These are phyloP conservation scores for Leptosomus discolor DNA, from an alignment of 2,113 vertebrate genomes.

Conservation along the genomic window DNA sequence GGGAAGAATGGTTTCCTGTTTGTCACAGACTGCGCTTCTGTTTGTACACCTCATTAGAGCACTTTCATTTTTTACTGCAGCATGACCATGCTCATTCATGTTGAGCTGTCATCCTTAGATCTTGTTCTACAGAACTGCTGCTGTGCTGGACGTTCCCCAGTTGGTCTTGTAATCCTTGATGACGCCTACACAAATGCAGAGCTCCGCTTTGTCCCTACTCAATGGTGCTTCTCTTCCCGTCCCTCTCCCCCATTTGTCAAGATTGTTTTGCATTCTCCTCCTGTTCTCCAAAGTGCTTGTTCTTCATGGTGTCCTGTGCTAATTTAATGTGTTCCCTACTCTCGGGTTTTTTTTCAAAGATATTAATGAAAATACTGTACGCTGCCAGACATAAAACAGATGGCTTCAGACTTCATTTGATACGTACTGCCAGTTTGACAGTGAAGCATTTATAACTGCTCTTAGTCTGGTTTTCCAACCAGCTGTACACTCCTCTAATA, in stretches of 20 bases:
- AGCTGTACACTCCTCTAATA: conserved; percentile 25
- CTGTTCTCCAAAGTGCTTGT: neutral
- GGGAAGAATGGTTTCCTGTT: conserved; percentile 27
- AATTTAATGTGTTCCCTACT: conserved; percentile 42
- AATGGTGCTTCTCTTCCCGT: neutral
- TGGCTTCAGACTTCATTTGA: conserved; percentile 65
- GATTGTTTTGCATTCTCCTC: conserved; percentile 33
- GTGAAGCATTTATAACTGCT: conserved; percentile 56
- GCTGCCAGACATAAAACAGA: conserved; percentile 64
- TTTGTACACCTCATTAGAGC: neutral
- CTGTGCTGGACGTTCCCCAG: neutral
- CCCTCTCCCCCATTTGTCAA: neutral
- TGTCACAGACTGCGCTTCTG: conserved; percentile 2
- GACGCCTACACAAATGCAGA: neutral
- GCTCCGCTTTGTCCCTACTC: neutral
- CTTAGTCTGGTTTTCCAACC: conserved; percentile 49
- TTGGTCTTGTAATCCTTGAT: neutral
- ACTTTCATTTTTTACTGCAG: conserved; percentile 47
- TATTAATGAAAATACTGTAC: conserved; percentile 59
- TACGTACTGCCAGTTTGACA: conserved; percentile 36
- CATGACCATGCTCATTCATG: neutral
- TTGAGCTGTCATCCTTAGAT: neutral
- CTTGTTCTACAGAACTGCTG: neutral
- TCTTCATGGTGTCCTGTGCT: conserved; percentile 45
- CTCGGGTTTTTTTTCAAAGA: neutral